Base-by-base conservation (phyloP, 1,140 invertebrate genomes). In the Cotesia glomerata region DNA sequence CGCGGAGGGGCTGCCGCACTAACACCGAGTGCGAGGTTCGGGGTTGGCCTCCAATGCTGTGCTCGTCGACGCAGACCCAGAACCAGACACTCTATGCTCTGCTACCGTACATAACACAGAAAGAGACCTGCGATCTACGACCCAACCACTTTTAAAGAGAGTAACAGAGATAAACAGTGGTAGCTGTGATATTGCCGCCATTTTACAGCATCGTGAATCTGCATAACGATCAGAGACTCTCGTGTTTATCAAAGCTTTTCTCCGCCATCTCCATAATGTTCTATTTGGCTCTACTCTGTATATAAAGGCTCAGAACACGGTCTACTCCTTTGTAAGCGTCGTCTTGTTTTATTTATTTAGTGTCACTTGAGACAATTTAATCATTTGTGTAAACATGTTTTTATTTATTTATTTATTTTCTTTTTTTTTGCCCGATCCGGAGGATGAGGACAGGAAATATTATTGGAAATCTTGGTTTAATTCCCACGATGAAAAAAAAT, bases 161-260 rank as follows among this genome's bases (percentile, higher is more conserved):
- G 16, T 18, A 4, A 16, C 45, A 45, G 39, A n/a, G 39, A 45
- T 45, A 45, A 45, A 45, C 39, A 39, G 7, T 14, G 45, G 45
- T n/a, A 18, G 63, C 8, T 64, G 80, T 79, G 81, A 85, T 80
- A 85, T 84, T 84, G 86, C 83, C 85, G 85, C 86, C 86, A 87
- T 87, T 87, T 87, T 87, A 86, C 83, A 86, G 81, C 80, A 75
- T 80, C 70, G 54, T 56, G 81, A 79, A 87, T 87, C 85, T 87
- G 86, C 85, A 87, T 87, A 87, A 87, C 85, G 85, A 87, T 87
- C 86, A 87, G 84, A 85, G 84, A 86, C 85, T 82, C 82, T 84
- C 83, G 84, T 86, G 85, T 87, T 87, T 87, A 86, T 87, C 85
- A 86, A 87, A 87, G 86, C 84, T 87, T 86, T 86, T 86, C 85